Evolutionary conservation across 2,888 invertebrate genomes (phyloP).

Genomic region (Caenorhabditis imperialis): DNA sequence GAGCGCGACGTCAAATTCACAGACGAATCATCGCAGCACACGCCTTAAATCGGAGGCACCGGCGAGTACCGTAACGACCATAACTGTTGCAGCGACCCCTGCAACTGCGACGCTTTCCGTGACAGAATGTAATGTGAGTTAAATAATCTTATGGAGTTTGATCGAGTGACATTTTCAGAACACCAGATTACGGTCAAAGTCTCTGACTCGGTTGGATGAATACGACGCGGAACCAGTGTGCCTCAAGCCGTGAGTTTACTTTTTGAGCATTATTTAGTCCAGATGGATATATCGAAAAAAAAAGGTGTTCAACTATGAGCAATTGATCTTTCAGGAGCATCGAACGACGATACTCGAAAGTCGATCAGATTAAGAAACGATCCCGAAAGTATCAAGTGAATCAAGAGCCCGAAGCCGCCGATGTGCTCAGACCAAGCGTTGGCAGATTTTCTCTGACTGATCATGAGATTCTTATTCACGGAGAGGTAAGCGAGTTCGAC

Average conservation of each 20-base stretch:
- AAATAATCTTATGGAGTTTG: too few relatives aligned
- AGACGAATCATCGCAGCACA: conserved; percentile 35
- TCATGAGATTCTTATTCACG: conserved; percentile 50
- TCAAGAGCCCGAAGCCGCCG: conserved; percentile 54
- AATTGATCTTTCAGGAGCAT: conserved; percentile 38
- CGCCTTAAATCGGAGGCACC: conserved; percentile 47
- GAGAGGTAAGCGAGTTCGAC: conserved; percentile 41
- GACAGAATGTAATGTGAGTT: conserved; percentile 24
- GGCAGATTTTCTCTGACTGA: conserved; percentile 52
- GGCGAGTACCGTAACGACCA: conserved; percentile 34
- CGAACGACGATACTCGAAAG: conserved; percentile 60
- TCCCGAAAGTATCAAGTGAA: conserved; percentile 52
- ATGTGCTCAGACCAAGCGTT: conserved; percentile 43
- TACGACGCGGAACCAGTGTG: conserved; percentile 50
- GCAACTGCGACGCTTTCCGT: conserved; percentile 28
- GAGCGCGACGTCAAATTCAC: conserved; percentile 14
- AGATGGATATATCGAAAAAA: not conserved
- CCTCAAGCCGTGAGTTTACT: conserved; percentile 50
- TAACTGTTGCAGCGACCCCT: conserved; percentile 42
- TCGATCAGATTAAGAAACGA: conserved; percentile 54
- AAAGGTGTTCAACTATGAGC: not conserved
- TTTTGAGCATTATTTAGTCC: too few relatives aligned
- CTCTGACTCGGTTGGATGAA: conserved; percentile 66
- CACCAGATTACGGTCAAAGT: conserved; percentile 58
- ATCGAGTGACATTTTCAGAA: conserved; percentile 27